phyloP scores from a whole-genome alignment of 2,797 vertebrate genomes.

The Macropodus opercularis region DNA sequence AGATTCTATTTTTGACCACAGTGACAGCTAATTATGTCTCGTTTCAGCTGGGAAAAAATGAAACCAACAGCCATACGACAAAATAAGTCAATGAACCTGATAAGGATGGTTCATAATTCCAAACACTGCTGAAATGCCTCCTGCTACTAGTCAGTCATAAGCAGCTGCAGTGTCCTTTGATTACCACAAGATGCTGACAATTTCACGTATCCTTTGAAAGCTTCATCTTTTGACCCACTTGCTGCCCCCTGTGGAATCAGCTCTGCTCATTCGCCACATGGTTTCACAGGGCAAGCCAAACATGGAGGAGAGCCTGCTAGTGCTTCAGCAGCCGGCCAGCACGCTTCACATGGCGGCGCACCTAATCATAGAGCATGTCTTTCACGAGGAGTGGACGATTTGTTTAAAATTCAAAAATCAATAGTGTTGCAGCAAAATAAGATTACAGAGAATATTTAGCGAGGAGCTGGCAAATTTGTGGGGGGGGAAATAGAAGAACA shows the following conservation, averaged over 20 bases:
- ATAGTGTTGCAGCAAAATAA: constrained; percentile 54
- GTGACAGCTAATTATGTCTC: constrained; percentile 43
- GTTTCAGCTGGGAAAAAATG: constrained; percentile 21
- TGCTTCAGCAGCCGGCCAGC: constrained; percentile 25
- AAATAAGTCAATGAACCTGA: constrained; percentile 19
- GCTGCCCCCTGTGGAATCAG: constrained; percentile 56
- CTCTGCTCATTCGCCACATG: constrained; percentile 42
- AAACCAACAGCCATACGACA: not conserved
- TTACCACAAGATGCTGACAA: constrained; percentile 63
- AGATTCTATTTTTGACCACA: constrained; percentile 67
- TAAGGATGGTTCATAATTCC: not conserved
- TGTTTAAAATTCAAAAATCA: constrained; percentile 61
- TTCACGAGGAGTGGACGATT: constrained; percentile 40
- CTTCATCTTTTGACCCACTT: constrained; percentile 64
- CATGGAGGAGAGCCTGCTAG: constrained; percentile 35
- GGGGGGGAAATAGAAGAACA: constrained; percentile 29
- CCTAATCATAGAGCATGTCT: constrained; percentile 22
- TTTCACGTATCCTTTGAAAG: constrained; percentile 46
- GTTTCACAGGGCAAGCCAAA: constrained; percentile 57
- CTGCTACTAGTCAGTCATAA: constrained; percentile 8
- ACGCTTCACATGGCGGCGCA: constrained; percentile 19
- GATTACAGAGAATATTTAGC: constrained; percentile 52
- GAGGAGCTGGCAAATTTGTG: constrained; percentile 48
- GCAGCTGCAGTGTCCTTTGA: constrained; percentile 57
- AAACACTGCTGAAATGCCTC: constrained; percentile 9